Percentiles rank a stretch among this genome's conserved stretches.
These are phyloP conservation scores for Crambe crambe DNA, from an alignment of 37 sponge, comb jelly and placozoan genomes.

Conservation along the genomic window DNA sequence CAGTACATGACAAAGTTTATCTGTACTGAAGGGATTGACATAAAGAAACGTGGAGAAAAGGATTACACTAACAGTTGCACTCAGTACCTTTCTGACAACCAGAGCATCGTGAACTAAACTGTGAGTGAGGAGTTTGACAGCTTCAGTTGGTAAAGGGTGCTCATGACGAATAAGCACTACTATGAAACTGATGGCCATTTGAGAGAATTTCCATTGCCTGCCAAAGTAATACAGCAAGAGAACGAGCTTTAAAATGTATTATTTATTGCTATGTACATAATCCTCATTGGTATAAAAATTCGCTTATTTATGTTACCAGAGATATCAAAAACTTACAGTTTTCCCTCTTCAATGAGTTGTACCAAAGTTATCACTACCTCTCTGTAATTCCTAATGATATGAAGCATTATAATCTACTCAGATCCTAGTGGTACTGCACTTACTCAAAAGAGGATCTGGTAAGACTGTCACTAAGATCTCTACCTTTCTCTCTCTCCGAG, in stretches of 20 bases:
- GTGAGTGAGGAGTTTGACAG: slow-evolving; percentile 47
- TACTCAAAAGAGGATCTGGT: slow-evolving; percentile 12
- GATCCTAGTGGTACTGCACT: neutral
- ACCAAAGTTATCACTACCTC: slow-evolving; percentile 29
- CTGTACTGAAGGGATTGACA: no score
- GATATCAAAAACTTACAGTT: slow-evolving; percentile 69
- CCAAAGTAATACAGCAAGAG: no score
- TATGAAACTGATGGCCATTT: slow-evolving; percentile 54
- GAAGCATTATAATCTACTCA: no score
- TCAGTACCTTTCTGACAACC: slow-evolving; percentile 72
- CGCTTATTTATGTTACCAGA: no score
- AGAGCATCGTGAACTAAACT: slow-evolving; percentile 64
- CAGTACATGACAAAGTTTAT: no score
- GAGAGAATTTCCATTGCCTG: slow-evolving; percentile 72
- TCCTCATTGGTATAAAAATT: no score
- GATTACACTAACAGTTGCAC: no score
- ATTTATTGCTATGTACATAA: no score
- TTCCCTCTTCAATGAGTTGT: slow-evolving; percentile 35
- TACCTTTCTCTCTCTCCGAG: neutral
- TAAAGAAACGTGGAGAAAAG: no score
- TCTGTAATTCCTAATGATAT: slow-evolving; percentile 32
- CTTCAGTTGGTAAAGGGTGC: slow-evolving; percentile 38
- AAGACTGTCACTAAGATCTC: neutral
- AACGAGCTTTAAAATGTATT: no score
- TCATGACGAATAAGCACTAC: slow-evolving; percentile 65